Base-by-base conservation (phyloP, 2,113 vertebrate species). In the Cryptoleucopteryx plumbea region DNA sequence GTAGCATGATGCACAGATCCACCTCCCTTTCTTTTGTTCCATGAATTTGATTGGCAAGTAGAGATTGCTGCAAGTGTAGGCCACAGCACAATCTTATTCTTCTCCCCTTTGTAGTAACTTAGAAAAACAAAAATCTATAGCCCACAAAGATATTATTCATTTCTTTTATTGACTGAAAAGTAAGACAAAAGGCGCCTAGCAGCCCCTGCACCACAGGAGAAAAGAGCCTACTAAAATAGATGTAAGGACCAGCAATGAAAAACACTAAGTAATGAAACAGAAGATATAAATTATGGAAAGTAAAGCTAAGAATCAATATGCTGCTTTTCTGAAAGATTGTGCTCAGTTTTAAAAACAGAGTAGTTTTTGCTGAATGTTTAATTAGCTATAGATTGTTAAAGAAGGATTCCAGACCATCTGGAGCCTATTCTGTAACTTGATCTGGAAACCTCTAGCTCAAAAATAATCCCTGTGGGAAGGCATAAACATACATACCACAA, bases 321-420 rank as follows among this genome's bases (percentile, higher is more conserved):
- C 74, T 94, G 85, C 77, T 96, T 89, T 94, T 89, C 82, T 97
- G 88, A 83, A 97, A 97, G 84, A 34, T 74, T 61, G 6, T 77
- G 74, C 91, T 94, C 88, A 27, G 81, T 96, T 97, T 91, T 93
- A 94, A 90, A 93, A 97, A 67, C 67, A 18, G 53, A 84, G 21
- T 40, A 13, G n/a, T 86, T 96, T 88, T 78, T 92, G 72, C 93
- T 97, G 97, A 97, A 97, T 97, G 86, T 88, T 98, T 98, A 97
- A 96, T 98, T 96, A 98, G 96, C 85, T 89, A 92, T 89, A 95
- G 94, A 95, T 94, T 56, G 88, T 96, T 95, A 94, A 96, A 97
- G 96, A 96, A 55, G 38, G 81, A 91, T 96, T 98, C 94, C 94
- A 97, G 95, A 95, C 96, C 96, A 98, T 97, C 98, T 97, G 97